These are phyloP conservation scores for Caenorhabditis panamensis DNA, from an alignment of 2,888 invertebrate species.

Conservation along the genomic window DNA sequence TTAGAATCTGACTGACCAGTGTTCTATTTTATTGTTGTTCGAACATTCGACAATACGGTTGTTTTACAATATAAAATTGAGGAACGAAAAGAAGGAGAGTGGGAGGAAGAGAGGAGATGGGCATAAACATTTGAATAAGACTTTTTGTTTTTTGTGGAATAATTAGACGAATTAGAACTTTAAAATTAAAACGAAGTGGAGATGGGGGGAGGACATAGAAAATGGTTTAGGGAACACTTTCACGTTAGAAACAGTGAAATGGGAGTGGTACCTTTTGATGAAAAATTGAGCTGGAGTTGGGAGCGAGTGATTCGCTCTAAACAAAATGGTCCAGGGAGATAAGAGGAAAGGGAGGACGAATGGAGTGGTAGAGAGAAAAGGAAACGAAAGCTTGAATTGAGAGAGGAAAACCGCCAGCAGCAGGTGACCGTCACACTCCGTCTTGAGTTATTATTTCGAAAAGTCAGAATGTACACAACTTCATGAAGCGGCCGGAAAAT, in stretches of 20 bases:
- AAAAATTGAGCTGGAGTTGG: slow-evolving; percentile 42
- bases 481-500: slow-evolving; percentile 8
- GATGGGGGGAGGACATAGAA: background rate
- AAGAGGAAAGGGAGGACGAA: slow-evolving; percentile 14
- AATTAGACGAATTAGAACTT: slow-evolving; percentile 5
- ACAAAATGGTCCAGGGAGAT: slow-evolving; percentile 56
- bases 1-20: too few relatives aligned
- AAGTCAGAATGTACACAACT: slow-evolving; percentile 32
- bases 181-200: background rate
- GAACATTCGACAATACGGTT: slow-evolving; percentile 45
- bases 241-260: slow-evolving; percentile 5
- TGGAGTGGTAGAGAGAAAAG: slow-evolving; percentile 12
- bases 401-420: slow-evolving; percentile 16
- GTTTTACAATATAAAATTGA: slow-evolving; percentile 34
- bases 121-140: slow-evolving; percentile 6
- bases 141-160: slow-evolving; percentile 8
- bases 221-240: background rate
- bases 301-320: slow-evolving; percentile 11
- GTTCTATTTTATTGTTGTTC: slow-evolving; percentile 52
- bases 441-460: slow-evolving; percentile 3
- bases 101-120: slow-evolving; percentile 3
- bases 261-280: slow-evolving; percentile 19
- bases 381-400: slow-evolving; percentile 60
- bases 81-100: background rate
- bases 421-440: background rate